phyloP scores from a whole-genome alignment of 2,888 invertebrate species.

The Julus scandinavius region DNA sequence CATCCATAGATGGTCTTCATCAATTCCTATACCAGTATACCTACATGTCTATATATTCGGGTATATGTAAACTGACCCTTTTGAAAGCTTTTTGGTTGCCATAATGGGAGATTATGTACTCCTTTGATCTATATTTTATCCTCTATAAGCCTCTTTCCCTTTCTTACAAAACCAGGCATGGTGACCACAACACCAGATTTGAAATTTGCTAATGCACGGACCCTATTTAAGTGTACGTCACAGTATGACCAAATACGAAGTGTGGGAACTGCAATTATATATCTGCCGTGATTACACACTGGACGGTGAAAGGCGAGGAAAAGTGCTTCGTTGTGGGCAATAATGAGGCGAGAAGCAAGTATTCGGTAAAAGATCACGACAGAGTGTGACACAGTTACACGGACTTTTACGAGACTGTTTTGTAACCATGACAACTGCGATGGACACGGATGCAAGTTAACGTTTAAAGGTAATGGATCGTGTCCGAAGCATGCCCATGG shows the following conservation, averaged over 20 bases:
- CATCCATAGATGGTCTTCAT: too few relatives aligned
- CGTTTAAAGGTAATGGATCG: conserved; percentile 17
- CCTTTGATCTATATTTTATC: not conserved
- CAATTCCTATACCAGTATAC: too few relatives aligned
- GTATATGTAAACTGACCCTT: too few relatives aligned
- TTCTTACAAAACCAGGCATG: not conserved
- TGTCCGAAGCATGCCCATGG: not conserved
- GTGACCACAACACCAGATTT: not conserved
- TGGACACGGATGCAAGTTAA: not conserved
- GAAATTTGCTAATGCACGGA: not conserved
- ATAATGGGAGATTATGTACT: not conserved
- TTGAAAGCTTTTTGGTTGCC: not conserved
- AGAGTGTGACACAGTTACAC: not conserved
- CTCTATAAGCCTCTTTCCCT: not conserved
- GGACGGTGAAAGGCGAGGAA: not conserved
- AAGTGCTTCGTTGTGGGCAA: not conserved
- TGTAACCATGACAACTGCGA: conserved; percentile 1
- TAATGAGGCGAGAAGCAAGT: not conserved
- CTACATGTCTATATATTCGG: too few relatives aligned
- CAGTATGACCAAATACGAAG: not conserved
- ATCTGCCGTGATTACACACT: not conserved
- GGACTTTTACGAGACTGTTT: not conserved
- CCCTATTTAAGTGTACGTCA: not conserved
- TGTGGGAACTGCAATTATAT: not conserved
- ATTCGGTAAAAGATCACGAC: not conserved